phyloP scores from a whole-genome alignment of 1,140 invertebrate genomes.

The Plodia interpunctella region DNA sequence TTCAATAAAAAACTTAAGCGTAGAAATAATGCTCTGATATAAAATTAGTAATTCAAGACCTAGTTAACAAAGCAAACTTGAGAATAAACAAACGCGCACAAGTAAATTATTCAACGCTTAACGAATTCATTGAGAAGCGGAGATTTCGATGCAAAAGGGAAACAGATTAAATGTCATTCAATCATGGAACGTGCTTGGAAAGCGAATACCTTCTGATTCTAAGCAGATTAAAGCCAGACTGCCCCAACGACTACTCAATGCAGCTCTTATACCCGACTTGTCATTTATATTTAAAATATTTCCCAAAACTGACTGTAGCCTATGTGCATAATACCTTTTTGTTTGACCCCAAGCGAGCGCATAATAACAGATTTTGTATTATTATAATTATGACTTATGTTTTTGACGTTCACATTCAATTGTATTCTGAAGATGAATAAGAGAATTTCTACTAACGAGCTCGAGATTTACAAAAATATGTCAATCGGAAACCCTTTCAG shows the following conservation, averaged over 20 bases:
- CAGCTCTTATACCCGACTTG: slow-evolving; percentile 30
- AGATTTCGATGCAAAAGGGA: slow-evolving; percentile 47
- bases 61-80: slow-evolving; percentile 23
- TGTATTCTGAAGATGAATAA: slow-evolving; percentile 62
- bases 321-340: slow-evolving; percentile 42
- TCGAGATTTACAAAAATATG: slow-evolving; percentile 66
- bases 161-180: slow-evolving; percentile 65
- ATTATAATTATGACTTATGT: slow-evolving; percentile 62
- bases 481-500: slow-evolving; percentile 39
- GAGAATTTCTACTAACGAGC: slow-evolving; percentile 65
- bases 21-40: too few species aligned
- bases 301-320: slow-evolving; percentile 35
- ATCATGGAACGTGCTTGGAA: slow-evolving; percentile 56
- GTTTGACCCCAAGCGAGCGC: slow-evolving; percentile 26
- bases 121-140: slow-evolving; percentile 42
- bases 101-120: slow-evolving; percentile 69
- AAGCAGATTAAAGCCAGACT: slow-evolving; percentile 61
- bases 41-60: not conserved
- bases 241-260: slow-evolving; percentile 36
- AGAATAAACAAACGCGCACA: slow-evolving; percentile 39
- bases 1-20: too few species aligned
- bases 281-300: slow-evolving; percentile 45
- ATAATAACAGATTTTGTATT: slow-evolving; percentile 39
- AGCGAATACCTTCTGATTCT: slow-evolving; percentile 57
- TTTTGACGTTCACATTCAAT: slow-evolving; percentile 68